Conservation (phyloP, 2,888 invertebrate genomes). For the Synanthedon andrenaeformis region DNA sequence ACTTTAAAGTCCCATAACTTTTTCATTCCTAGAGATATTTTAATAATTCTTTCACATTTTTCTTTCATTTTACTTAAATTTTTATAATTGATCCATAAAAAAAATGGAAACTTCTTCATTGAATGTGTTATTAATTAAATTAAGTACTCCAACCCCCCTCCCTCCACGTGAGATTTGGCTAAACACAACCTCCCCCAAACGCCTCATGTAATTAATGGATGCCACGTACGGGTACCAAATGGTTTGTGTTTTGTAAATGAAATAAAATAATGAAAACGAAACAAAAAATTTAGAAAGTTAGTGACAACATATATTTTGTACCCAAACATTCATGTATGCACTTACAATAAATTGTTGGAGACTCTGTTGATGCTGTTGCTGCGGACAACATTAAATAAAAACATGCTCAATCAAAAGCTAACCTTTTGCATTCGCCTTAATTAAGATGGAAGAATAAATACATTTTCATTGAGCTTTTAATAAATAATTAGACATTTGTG, state of each 20-base stretch:
- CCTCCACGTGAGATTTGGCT: no score
- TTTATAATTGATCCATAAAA: no score
- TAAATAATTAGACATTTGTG: neutral
- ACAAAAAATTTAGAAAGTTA: slow-evolving; percentile 23
- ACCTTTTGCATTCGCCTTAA: neutral
- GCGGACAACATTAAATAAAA: slow-evolving; percentile 39
- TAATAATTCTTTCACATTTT: no score
- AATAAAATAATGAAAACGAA: neutral
- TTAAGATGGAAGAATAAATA: neutral
- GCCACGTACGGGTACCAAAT: neutral
- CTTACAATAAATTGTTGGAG: slow-evolving; percentile 94
- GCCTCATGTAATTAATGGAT: no score
- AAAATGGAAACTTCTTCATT: no score
- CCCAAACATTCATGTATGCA: slow-evolving; percentile 47
- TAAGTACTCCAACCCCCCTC: no score
- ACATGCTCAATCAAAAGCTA: slow-evolving; percentile 1
- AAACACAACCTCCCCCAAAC: no score
- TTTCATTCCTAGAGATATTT: no score
- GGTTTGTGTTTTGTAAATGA: neutral
- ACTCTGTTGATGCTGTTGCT: slow-evolving; percentile 94
- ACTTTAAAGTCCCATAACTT: no score
- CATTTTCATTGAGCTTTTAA: neutral
- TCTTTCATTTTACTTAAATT: no score
- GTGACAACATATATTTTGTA: slow-evolving; percentile 54
- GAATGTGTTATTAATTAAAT: no score